Evolutionary conservation across 2,113 vertebrate genomes (phyloP).

Genomic region (Pyxicephalus adspersus): DNA sequence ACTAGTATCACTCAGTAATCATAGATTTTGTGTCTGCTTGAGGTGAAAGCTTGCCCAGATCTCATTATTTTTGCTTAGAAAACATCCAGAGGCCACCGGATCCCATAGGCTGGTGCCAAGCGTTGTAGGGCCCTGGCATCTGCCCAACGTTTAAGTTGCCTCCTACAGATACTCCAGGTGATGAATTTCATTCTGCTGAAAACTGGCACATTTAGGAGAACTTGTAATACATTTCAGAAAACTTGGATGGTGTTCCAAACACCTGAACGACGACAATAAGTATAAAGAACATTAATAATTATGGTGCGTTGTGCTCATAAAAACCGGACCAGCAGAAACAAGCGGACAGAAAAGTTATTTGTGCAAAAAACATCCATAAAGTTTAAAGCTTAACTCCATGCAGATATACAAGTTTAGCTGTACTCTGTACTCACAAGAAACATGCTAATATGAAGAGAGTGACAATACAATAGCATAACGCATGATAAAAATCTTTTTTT

Average conservation of each 20-base stretch:
- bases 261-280: constrained; percentile 25
- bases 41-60: constrained; percentile 16
- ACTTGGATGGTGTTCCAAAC: constrained; percentile 10
- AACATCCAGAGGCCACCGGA: neutral
- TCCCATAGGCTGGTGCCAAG: neutral
- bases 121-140: neutral
- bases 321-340: too few species aligned
- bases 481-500: too few species aligned
- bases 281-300: neutral
- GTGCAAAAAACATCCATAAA: too few species aligned
- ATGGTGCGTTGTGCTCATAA: neutral
- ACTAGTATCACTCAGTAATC: constrained; percentile 11
- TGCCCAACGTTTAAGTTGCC: neutral
- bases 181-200: neutral
- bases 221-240: neutral
- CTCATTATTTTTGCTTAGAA: neutral
- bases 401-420: too few species aligned
- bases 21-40: neutral
- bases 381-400: too few species aligned
- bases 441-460: too few species aligned
- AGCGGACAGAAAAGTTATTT: too few species aligned
- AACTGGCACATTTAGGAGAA: neutral
- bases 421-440: too few species aligned
- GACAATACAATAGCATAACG: too few species aligned
- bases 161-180: neutral